Percentiles rank a stretch among this genome's conserved stretches.
Evolutionary conservation across 2,888 invertebrate species (phyloP).

Genomic region (Aquatica leii): DNA sequence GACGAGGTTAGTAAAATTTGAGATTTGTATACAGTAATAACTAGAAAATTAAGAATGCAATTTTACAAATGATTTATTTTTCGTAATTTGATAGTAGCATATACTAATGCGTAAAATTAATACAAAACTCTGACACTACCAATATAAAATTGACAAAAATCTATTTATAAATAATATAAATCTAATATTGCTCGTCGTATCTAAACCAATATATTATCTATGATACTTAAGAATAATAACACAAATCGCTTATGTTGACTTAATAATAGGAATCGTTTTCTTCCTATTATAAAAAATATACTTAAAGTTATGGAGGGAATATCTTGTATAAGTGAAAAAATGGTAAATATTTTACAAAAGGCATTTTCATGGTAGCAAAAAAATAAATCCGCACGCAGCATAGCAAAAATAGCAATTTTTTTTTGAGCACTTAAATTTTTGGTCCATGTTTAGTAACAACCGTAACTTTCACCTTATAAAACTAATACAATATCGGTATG

Average conservation of each 20-base stretch:
- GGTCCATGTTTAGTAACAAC: constrained; percentile 47
- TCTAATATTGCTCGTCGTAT: constrained; percentile 54
- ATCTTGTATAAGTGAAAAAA: constrained; percentile 50
- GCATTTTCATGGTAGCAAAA: constrained; percentile 50
- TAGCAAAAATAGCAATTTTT: constrained; percentile 44
- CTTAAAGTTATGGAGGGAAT: constrained; percentile 58
- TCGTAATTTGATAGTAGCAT: constrained; percentile 50
- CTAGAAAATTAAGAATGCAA: too few relatives aligned
- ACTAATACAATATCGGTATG: constrained; percentile 34
- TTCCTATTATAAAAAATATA: constrained; percentile 55
- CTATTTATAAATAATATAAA: constrained; percentile 58
- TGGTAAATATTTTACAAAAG: constrained; percentile 43
- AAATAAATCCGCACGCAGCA: constrained; percentile 42
- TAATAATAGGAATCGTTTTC: constrained; percentile 49
- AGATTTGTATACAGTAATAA: too few relatives aligned
- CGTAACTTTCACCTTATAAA: constrained; percentile 19
- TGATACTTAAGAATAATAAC: constrained; percentile 60
- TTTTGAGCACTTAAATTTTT: constrained; percentile 48
- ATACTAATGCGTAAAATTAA: constrained; percentile 58
- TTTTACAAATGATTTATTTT: constrained; percentile 6
- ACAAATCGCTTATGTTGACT: constrained; percentile 59
- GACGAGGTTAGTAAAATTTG: too few relatives aligned
- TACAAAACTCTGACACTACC: constrained; percentile 59
- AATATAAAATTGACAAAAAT: constrained; percentile 56
- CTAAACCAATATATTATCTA: constrained; percentile 49